These are phyloP conservation scores for Limonius californicus DNA, from an alignment of 1,140 invertebrate species.

Conservation along the genomic window DNA sequence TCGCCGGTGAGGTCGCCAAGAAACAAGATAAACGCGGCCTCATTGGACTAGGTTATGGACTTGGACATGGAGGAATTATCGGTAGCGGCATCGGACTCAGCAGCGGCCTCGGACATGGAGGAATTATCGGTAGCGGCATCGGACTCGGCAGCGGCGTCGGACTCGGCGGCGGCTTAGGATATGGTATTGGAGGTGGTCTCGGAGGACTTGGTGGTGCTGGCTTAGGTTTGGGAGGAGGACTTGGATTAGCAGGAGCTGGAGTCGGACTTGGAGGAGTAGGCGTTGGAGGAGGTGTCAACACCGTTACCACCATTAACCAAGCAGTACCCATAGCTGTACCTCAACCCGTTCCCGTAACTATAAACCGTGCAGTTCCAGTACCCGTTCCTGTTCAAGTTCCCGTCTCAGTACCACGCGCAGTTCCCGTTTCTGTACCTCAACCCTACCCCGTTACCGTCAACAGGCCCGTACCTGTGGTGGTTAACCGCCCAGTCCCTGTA, in stretches of 20 bases:
- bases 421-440: conserved; percentile 37
- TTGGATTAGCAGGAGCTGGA: conserved; percentile 20
- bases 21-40: not conserved
- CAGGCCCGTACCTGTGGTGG: conserved; percentile 23
- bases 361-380: conserved; percentile 45
- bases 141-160: conserved; percentile 16
- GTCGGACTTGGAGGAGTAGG: conserved; percentile 17
- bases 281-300: conserved; percentile 27
- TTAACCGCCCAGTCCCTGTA: conserved; percentile 33
- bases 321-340: conserved; percentile 40
- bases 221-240: conserved; percentile 6
- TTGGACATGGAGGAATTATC: not conserved
- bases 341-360: conserved; percentile 47
- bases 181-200: conserved; percentile 16
- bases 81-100: not conserved
- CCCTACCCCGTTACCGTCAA: conserved; percentile 38
- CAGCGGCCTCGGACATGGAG: conserved; percentile 15
- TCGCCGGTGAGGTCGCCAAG: not conserved
- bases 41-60: not conserved
- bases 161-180: conserved; percentile 14
- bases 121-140: not conserved
- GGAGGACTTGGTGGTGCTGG: not conserved
- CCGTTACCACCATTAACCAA: conserved; percentile 31
- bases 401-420: conserved; percentile 41
- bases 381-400: conserved; percentile 29